Evolutionary conservation across 2,888 invertebrate species (phyloP), one percentile per base, ranked within the genome.

Genomic region (Erebia palarica): DNA sequence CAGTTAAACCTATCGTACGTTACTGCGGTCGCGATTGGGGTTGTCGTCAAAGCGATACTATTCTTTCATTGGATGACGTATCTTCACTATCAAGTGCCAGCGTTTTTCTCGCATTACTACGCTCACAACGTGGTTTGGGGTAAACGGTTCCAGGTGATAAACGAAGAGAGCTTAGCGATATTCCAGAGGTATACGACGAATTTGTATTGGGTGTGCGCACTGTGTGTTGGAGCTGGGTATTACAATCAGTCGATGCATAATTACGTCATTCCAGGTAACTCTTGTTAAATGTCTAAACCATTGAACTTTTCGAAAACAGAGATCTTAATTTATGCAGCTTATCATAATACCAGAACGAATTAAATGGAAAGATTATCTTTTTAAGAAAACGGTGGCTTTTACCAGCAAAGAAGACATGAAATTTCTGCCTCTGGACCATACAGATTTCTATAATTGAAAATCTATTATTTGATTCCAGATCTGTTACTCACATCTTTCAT

Each of bases 1-100:
- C 89, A 88, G 70, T 55, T 87, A 1, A 77, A 79, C 2, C 68
- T 86, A 3, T 81, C 85, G 0, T 88, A 86, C 75, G 75, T 81
- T 16, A 76, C 76, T 2, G 77, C 82, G 9, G 77, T 81, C 2
- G 72, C 76, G 0, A 14, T 81, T 0, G 78, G 77, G 1, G 75
- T 83, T 1, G 10, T 79, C 0, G 55, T 78, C 5, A 77, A 79
- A 63, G 64, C 80, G 0, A n/a, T 84, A 0, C 69, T 86, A 9
- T 88, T 88, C 75, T 83, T 86, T 53, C 88, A 88, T 51, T 89
- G 89, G 88, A 80, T 85, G 80, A 85, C 88, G 2, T 89, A 81
- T 72, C 72, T 85, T 8, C 85, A 88, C 74, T 85, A 84, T 67
- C 89, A 89, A 75, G 79, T 87, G 5, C 86, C 89, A 1, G 76